phyloP scores from a whole-genome alignment of 2,113 vertebrate species.

The Dromaius novaehollandiae region DNA sequence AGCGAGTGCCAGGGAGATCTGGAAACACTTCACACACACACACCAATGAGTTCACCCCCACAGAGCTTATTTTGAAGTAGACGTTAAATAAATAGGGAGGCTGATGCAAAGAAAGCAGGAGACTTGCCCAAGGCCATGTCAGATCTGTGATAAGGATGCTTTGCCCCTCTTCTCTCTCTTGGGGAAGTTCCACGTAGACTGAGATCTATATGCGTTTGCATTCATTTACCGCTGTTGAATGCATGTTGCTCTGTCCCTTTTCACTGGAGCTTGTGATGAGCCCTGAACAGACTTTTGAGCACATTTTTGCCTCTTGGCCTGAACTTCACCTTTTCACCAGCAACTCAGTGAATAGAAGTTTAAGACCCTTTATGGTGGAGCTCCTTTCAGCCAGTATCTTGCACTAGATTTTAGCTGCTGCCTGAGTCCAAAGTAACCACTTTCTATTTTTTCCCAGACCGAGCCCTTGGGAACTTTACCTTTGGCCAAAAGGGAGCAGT shows the following conservation, averaged over 20 bases:
- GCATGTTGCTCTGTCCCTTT: neutral
- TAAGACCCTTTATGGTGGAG: neutral
- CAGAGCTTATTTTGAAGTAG: neutral
- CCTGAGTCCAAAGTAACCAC: neutral
- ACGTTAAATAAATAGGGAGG: neutral
- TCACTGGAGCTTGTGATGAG: neutral
- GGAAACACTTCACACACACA: neutral
- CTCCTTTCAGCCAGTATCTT: neutral
- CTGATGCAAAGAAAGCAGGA: neutral
- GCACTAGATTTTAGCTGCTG: neutral
- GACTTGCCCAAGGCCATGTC: neutral
- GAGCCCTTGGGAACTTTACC: neutral
- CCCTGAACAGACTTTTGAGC: neutral
- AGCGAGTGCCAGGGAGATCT: neutral
- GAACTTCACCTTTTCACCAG: neutral
- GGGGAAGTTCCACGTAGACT: neutral
- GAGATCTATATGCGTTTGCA: neutral
- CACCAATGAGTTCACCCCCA: neutral
- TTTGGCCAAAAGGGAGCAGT: neutral
- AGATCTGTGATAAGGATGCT: neutral
- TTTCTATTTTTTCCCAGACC: neutral
- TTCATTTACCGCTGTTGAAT: fast-evolving
- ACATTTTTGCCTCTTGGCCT: neutral
- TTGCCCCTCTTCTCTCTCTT: neutral
- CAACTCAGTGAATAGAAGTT: neutral